These are phyloP conservation scores for Coptodon bakossiorum DNA, from an alignment of 2,113 vertebrate species.

Conservation along the genomic window DNA sequence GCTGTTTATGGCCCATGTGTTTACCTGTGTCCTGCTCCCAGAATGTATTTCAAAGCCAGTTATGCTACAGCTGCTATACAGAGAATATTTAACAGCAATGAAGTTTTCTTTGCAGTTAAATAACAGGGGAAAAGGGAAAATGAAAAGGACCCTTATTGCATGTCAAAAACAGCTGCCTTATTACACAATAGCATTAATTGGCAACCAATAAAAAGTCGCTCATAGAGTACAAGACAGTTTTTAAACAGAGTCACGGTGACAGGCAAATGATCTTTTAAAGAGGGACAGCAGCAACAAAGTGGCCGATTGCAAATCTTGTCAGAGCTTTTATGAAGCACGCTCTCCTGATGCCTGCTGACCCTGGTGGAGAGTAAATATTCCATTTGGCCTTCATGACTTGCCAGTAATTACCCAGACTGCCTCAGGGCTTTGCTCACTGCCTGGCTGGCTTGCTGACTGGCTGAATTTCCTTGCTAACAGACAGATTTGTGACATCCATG, in stretches of 20 bases:
- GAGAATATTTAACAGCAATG: neutral
- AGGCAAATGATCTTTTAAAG: conserved; percentile 45
- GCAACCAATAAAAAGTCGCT: neutral
- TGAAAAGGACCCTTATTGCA: neutral
- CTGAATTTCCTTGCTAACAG: conserved; percentile 51
- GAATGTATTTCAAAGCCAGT: conserved; percentile 23
- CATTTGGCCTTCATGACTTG: conserved; percentile 72
- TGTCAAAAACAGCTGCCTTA: neutral
- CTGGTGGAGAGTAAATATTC: conserved; percentile 70
- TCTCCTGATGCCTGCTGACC: conserved; percentile 56
- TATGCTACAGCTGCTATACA: conserved; percentile 15
- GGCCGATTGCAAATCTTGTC: conserved; percentile 51
- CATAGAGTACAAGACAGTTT: neutral
- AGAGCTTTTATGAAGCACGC: conserved; percentile 41
- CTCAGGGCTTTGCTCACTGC: conserved; percentile 48
- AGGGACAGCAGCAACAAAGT: conserved; percentile 52
- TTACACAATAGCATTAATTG: neutral
- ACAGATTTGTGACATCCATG: conserved; percentile 44
- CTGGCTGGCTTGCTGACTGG: conserved; percentile 9
- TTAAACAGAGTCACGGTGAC: neutral
- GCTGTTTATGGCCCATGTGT: conserved; percentile 47
- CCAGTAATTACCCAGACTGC: conserved; percentile 70
- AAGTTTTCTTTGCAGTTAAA: neutral
- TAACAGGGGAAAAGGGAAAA: neutral
- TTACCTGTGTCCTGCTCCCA: conserved; percentile 35